Evolutionary conservation across 2,797 vertebrate genomes (phyloP).

Genomic region (Paramormyrops hopkinsi): DNA sequence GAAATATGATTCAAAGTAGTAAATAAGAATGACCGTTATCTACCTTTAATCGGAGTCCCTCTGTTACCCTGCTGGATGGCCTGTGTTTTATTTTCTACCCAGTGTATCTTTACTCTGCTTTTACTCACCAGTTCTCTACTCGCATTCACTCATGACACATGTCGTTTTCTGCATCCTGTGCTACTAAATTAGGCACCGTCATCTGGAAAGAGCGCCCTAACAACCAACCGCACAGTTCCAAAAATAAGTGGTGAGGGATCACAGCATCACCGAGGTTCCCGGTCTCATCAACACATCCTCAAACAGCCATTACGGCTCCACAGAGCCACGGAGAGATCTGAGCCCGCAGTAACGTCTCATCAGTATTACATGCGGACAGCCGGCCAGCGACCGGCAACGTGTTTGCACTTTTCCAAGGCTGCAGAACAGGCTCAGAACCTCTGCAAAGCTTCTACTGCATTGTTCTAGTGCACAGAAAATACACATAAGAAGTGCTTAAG

Average conservation of each 20-base stretch:
- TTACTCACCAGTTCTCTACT: neutral
- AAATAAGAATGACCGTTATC: neutral
- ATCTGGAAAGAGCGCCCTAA: neutral
- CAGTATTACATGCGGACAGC: neutral
- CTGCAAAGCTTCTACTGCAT: neutral
- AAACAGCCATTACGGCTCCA: neutral
- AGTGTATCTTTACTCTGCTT: neutral
- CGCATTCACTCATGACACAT: neutral
- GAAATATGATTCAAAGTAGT: neutral
- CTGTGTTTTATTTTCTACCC: neutral
- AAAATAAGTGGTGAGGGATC: neutral
- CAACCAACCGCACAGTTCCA: neutral
- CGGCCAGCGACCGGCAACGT: neutral
- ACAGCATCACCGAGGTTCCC: neutral
- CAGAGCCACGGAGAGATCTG: neutral
- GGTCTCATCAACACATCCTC: neutral
- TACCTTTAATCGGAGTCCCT: neutral
- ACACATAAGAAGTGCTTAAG: neutral
- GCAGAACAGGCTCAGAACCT: neutral
- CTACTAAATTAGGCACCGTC: neutral
- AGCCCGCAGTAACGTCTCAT: neutral
- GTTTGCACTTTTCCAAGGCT: neutral
- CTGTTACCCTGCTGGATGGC: neutral
- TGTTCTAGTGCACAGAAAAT: neutral
- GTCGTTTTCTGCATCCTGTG: neutral